Conservation (phyloP, 1,140 invertebrate genomes). For the Hylyphantes graminicola region DNA sequence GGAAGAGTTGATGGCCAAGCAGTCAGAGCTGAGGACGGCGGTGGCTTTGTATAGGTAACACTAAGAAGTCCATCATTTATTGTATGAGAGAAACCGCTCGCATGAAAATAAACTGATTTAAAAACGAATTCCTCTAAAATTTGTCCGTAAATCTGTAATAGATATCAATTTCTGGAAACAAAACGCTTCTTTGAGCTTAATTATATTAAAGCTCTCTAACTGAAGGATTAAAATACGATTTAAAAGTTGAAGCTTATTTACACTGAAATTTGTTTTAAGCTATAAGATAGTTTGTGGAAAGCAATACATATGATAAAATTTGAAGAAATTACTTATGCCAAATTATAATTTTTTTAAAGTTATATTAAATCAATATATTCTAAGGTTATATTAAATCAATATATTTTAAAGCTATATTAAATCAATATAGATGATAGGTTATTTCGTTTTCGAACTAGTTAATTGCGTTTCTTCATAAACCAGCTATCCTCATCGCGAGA, state of each 20-base stretch:
- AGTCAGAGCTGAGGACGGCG: constrained; percentile 9
- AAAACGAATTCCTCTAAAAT: not conserved
- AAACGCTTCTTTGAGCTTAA: not conserved
- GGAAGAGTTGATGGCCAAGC: constrained; percentile 31
- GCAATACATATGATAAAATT: no score
- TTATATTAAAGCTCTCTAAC: not conserved
- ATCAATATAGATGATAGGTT: no score
- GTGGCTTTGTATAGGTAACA: not conserved
- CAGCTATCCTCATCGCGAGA: no score
- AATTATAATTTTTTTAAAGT: no score
- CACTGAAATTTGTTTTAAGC: no score
- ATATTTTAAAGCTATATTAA: no score
- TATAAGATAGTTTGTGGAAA: no score
- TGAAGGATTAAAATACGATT: not conserved
- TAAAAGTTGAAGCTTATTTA: not conserved
- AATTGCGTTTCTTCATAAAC: no score
- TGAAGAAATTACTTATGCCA: no score
- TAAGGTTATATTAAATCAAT: no score
- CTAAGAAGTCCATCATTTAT: not conserved
- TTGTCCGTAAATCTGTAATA: not conserved
- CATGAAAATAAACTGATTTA: not conserved
- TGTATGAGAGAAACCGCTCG: not conserved
- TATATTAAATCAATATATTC: no score
- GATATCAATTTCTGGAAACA: not conserved
- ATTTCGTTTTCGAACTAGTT: no score